Percentiles rank a stretch among this genome's conserved stretches.
Evolutionary conservation across 2,888 invertebrate species (phyloP).

Genomic region (Drosophila barbarae): DNA sequence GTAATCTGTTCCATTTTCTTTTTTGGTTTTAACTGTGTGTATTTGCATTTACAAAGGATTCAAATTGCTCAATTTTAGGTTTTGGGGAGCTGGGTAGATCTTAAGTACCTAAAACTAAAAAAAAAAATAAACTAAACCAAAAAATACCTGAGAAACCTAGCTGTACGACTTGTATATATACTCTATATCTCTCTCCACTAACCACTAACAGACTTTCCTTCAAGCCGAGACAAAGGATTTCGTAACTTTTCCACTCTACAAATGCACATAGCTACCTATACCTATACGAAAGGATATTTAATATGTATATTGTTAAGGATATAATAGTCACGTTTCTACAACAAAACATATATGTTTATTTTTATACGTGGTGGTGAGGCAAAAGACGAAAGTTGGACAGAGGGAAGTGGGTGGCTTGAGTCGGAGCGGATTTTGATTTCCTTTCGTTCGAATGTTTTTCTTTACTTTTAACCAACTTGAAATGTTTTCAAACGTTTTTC

Average conservation of each 20-base stretch:
- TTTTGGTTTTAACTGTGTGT: slow-evolving; percentile 6
- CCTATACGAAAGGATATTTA: slow-evolving; percentile 37
- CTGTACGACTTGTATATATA: slow-evolving; percentile 58
- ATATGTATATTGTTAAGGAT: slow-evolving; percentile 44
- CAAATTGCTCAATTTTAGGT: slow-evolving; percentile 53
- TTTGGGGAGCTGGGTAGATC: slow-evolving; percentile 51
- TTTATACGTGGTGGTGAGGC: slow-evolving; percentile 56
- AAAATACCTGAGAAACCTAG: slow-evolving; percentile 45
- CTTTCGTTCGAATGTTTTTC: slow-evolving; percentile 51
- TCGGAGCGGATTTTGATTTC: slow-evolving; percentile 26
- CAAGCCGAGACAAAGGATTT: slow-evolving; percentile 25
- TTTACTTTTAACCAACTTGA: slow-evolving; percentile 67
- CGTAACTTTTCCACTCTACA: slow-evolving; percentile 46
- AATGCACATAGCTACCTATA: slow-evolving; percentile 67
- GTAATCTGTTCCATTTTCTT: slow-evolving; percentile 22
- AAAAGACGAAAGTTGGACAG: slow-evolving; percentile 24
- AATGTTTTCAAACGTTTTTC: slow-evolving; percentile 78
- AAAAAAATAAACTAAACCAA: slow-evolving; percentile 24
- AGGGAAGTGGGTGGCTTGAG: slow-evolving; percentile 30
- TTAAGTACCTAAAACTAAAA: slow-evolving; percentile 67
- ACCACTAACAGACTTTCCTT: slow-evolving; percentile 65
- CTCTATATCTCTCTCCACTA: slow-evolving; percentile 15
- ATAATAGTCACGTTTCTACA: slow-evolving; percentile 50
- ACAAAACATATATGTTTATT: slow-evolving; percentile 61
- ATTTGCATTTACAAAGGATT: slow-evolving; percentile 19